phyloP scores from a whole-genome alignment of 1,140 invertebrate species.

The Whitmania pigra region DNA sequence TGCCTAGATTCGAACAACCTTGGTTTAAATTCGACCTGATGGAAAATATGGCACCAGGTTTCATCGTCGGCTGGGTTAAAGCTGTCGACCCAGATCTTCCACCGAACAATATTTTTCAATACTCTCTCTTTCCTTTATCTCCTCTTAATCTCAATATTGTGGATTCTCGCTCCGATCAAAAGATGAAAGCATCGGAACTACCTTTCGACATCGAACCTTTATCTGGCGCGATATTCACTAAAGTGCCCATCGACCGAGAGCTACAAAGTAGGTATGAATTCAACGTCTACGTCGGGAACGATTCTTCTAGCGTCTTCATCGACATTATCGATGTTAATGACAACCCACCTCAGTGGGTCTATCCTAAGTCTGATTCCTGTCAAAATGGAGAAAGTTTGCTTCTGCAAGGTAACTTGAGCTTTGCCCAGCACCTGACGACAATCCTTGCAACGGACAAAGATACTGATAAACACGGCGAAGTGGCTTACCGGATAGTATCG shows the following conservation, averaged over 20 bases:
- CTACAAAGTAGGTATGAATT: not conserved
- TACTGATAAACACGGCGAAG: not conserved
- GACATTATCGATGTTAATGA: constrained; percentile 2
- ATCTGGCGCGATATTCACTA: not conserved
- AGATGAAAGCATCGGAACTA: not conserved
- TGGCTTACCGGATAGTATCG: not conserved
- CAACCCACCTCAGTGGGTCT: not conserved
- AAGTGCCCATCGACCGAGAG: not conserved
- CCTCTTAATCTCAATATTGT: not conserved
- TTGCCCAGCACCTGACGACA: not conserved
- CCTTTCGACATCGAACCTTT: not conserved
- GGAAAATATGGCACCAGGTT: constrained; percentile 33
- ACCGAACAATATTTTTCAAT: constrained; percentile 11
- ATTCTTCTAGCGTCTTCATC: not conserved
- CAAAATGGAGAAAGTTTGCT: not conserved
- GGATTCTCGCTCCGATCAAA: not conserved
- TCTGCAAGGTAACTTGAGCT: not conserved
- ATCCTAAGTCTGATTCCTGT: not conserved
- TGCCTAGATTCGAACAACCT: constrained; percentile 13
- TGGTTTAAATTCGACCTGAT: constrained; percentile 21
- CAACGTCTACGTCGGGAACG: not conserved
- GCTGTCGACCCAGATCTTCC: constrained; percentile 28
- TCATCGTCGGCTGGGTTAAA: constrained; percentile 27
- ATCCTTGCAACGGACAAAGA: constrained; percentile 1
- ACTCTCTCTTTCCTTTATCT: not conserved